Evolutionary conservation across 2,888 invertebrate genomes (phyloP).

Genomic region (Cybosia mesomella): DNA sequence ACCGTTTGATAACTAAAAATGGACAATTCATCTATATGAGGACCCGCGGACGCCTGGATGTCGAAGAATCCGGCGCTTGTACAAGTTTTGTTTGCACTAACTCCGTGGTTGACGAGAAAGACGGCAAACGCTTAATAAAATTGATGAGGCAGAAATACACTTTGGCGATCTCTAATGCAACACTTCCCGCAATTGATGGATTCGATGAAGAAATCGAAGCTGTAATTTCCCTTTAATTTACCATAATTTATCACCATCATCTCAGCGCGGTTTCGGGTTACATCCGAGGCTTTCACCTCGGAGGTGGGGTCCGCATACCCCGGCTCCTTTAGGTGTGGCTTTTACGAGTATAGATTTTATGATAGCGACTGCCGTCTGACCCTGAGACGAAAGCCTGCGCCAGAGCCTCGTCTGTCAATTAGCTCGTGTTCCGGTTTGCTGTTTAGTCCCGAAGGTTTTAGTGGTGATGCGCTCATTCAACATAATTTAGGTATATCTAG

Average conservation of each 20-base stretch:
- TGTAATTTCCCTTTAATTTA: slow-evolving; percentile 42
- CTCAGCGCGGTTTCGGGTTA: no score
- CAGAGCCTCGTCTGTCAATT: no score
- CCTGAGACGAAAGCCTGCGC: no score
- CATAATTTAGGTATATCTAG: no score
- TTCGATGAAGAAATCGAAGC: slow-evolving; percentile 54
- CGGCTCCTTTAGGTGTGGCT: no score
- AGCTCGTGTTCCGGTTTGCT: not conserved
- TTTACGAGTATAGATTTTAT: no score
- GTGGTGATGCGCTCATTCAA: no score
- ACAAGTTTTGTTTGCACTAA: slow-evolving; percentile 95
- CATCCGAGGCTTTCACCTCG: no score
- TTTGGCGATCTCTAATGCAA: slow-evolving; percentile 75
- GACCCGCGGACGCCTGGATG: slow-evolving; percentile 93
- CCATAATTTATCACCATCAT: not conserved
- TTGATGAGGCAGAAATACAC: slow-evolving; percentile 92
- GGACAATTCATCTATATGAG: slow-evolving; percentile 94
- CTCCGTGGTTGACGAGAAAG: slow-evolving; percentile 90
- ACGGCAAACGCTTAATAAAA: slow-evolving; percentile 89
- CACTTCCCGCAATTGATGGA: slow-evolving; percentile 32
- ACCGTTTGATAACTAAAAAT: slow-evolving; percentile 92
- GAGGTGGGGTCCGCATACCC: no score
- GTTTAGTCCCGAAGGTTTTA: no score
- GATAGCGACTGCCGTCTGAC: no score
- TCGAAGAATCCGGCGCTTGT: slow-evolving; percentile 90